Percentiles rank a stretch among this genome's conserved stretches.
Conservation (phyloP, 2,797 vertebrate genomes). For the Sandelia bainsii region DNA sequence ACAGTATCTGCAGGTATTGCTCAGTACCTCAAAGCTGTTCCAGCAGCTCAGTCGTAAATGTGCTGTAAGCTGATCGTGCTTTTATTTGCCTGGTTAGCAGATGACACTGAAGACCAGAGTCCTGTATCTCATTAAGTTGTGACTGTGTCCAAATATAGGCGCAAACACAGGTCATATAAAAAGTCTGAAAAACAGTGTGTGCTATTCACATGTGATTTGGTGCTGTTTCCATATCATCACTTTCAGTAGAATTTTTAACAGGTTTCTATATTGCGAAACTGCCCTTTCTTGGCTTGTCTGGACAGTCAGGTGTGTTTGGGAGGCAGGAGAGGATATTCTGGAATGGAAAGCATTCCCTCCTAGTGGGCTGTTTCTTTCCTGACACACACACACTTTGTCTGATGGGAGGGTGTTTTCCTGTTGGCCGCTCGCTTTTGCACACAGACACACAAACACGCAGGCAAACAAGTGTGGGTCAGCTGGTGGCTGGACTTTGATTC, state of each 20-base stretch:
- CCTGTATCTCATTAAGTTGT: background rate
- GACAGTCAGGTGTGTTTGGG: conserved; percentile 25
- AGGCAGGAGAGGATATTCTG: conserved; percentile 48
- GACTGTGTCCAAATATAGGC: background rate
- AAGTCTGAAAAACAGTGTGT: background rate
- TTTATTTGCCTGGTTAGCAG: conserved; percentile 32
- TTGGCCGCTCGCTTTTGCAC: conserved; percentile 47
- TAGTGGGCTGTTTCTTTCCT: conserved; percentile 54
- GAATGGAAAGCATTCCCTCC: conserved; percentile 68
- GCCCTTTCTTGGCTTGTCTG: background rate
- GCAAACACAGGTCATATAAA: background rate
- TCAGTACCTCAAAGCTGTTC: conserved; percentile 8
- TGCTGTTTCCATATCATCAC: too few relatives aligned
- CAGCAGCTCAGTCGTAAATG: conserved; percentile 7
- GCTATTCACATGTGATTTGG: background rate
- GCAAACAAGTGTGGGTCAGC: conserved; percentile 38
- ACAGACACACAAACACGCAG: conserved; percentile 2
- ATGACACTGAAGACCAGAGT: conserved; percentile 22
- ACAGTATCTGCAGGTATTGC: conserved; percentile 60
- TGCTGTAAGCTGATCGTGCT: conserved; percentile 37
- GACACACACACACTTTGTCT: conserved; percentile 20
- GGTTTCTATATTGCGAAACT: background rate
- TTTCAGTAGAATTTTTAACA: background rate
- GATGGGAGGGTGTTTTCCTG: conserved; percentile 63
- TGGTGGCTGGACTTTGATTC: conserved; percentile 52